Conservation (phyloP, 2,888 invertebrate species). For the Spodoptera littoralis region DNA sequence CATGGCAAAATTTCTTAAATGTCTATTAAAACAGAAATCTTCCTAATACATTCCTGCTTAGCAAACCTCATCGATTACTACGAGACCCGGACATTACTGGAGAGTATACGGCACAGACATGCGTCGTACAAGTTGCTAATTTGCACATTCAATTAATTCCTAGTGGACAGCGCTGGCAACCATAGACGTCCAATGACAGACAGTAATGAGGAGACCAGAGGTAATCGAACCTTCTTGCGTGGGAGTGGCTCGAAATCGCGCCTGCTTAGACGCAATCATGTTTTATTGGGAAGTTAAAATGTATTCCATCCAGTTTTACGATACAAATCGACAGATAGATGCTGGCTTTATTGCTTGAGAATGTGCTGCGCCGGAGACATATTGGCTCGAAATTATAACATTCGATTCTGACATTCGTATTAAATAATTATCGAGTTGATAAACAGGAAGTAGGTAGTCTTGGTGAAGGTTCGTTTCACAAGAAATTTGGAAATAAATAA, state of each 20-base stretch:
- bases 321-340: conserved; percentile 31
- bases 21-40: too few relatives aligned
- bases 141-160: conserved; percentile 11
- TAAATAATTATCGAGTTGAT: neutral
- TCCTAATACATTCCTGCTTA: too few relatives aligned
- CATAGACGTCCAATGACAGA: conserved; percentile 27
- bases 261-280: conserved; percentile 52
- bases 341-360: conserved; percentile 34
- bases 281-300: conserved; percentile 52
- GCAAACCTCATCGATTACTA: neutral
- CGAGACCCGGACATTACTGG: neutral
- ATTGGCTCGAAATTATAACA: conserved; percentile 19
- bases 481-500: neutral
- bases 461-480: neutral
- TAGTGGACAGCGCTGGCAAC: conserved; percentile 32
- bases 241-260: conserved; percentile 50
- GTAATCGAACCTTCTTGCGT: conserved; percentile 57
- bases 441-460: conserved; percentile 1
- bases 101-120: too few relatives aligned
- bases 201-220: conserved; percentile 49
- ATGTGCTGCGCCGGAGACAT: conserved; percentile 10
- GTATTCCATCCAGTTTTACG: conserved; percentile 50
- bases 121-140: conserved; percentile 5
- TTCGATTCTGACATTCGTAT: too few relatives aligned
- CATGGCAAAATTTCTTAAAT: too few relatives aligned